These are phyloP conservation scores for Gila orcuttii DNA, from an alignment of 2,113 vertebrate species.

Conservation along the genomic window DNA sequence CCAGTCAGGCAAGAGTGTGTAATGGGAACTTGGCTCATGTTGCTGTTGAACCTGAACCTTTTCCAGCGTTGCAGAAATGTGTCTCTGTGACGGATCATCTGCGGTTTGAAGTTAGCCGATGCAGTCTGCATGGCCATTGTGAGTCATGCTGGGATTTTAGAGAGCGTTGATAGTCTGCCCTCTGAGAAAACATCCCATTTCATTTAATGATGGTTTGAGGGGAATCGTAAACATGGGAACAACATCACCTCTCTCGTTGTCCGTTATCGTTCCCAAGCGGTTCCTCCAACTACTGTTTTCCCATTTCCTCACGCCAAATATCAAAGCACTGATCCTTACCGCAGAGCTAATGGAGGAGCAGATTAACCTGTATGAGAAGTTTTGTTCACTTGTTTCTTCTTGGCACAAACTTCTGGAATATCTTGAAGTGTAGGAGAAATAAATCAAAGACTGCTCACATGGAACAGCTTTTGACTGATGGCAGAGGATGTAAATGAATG, in stretches of 20 bases:
- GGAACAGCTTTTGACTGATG: neutral
- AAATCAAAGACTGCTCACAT: conserved; percentile 28
- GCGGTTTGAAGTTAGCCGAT: conserved; percentile 16
- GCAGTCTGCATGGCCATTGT: neutral
- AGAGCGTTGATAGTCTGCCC: conserved; percentile 13
- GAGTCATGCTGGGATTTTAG: conserved; percentile 18
- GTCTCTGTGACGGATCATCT: neutral
- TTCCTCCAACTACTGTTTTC: neutral
- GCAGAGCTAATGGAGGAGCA: neutral
- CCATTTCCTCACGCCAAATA: neutral
- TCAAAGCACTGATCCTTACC: neutral
- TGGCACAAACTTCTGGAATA: neutral
- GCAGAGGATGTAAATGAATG: conserved; percentile 43
- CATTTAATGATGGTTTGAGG: conserved; percentile 28
- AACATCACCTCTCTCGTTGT: conserved; percentile 1
- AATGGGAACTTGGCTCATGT: conserved; percentile 11
- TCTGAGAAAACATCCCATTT: conserved; percentile 14
- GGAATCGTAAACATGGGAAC: neutral
- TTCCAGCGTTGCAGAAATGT: neutral
- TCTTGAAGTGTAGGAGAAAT: conserved; percentile 12
- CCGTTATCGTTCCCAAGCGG: conserved; percentile 14
- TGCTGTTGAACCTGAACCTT: conserved; percentile 5
- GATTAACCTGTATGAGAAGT: conserved; percentile 3
- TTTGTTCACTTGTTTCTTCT: neutral
- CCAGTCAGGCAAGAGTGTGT: neutral